Evolutionary conservation across 2,888 invertebrate species (phyloP), one percentile per base, ranked within the genome.

Genomic region (Coleophora flavipennella): DNA sequence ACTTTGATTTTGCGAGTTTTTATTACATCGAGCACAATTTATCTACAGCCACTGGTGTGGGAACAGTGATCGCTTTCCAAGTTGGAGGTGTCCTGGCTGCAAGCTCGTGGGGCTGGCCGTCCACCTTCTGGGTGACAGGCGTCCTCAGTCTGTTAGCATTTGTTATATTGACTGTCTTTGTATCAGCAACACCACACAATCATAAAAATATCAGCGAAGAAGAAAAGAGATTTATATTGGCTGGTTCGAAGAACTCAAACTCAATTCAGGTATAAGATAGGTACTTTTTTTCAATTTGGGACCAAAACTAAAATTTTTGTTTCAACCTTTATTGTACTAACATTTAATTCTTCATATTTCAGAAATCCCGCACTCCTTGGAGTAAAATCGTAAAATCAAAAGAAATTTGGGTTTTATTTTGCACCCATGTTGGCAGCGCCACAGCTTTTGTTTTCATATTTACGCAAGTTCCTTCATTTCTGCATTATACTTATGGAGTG

Each of bases 401-500:
- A 60, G 60, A 73, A 57, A 42, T 86, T 57, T 64, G 78, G 86
- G 59, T 90, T 74, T 29, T 88, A 77, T 88, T 78, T 52, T 38
- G 65, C 60, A 31, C 90, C 80, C 62, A 77, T 84, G 11, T 88
- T 60, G 44, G 91, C 83, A 36, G 57, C 73, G 51, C 86, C 12
- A 86, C 87, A 69, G 85, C 86, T 1, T 90, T 87, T 55, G 86
- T 89, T 63, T 90, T 90, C 49, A 68, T 90, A 33, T 73, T 90
- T 32, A 89, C 89, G 0, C 87, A 91, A 63, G 87, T 89, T 27
- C 91, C 91, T 0, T 83, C 87, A 0, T 92, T 90, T 55, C 86
- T 91, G 64, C 84, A 85, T 43, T 77, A 85, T 14, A 86, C 90
- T 7, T 72, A 90, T 28, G 65, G 79, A 4, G 86, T 86, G 42